A percentile compares a stretch with the other conserved stretches of the same genome.
Conservation (phyloP, 2,888 invertebrate species). For the Conistra vaccinii region DNA sequence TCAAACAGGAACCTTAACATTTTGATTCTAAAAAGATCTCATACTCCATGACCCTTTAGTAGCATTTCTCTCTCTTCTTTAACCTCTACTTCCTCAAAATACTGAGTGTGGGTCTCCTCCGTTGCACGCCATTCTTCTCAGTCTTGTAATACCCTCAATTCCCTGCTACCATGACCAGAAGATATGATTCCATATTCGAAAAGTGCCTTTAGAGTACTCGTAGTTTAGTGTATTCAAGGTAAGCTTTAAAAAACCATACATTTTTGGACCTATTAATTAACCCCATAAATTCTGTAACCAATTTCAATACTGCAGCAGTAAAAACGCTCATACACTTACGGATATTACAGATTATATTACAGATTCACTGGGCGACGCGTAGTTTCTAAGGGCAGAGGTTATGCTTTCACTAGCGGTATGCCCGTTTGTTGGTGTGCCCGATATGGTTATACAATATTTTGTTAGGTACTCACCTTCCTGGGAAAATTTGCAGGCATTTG, state of each 20-base stretch:
- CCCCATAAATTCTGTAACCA: background rate
- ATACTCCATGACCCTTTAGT: background rate
- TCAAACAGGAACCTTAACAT: background rate
- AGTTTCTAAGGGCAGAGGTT: slow-evolving; percentile 69
- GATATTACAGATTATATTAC: slow-evolving; percentile 52
- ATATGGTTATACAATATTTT: slow-evolving; percentile 62
- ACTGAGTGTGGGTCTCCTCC: background rate
- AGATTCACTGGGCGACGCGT: slow-evolving; percentile 54
- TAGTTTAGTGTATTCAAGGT: background rate
- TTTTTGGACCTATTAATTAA: background rate
- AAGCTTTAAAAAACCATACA: background rate
- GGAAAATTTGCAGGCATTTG: slow-evolving; percentile 21
- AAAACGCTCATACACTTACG: slow-evolving; percentile 20
- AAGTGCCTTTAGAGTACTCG: too few relatives aligned
- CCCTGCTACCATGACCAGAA: background rate
- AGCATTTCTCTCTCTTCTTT: background rate
- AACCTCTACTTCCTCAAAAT: background rate
- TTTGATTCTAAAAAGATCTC: background rate
- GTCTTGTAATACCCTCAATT: background rate
- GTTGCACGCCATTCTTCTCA: background rate
- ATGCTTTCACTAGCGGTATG: slow-evolving; percentile 65
- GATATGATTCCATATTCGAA: too few relatives aligned
- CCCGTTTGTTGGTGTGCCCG: slow-evolving; percentile 53
- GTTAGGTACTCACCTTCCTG: slow-evolving; percentile 39
- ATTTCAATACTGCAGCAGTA: slow-evolving; percentile 10